Evolutionary conservation across 2,797 vertebrate species (phyloP).

Genomic region (Enoplosus armatus): DNA sequence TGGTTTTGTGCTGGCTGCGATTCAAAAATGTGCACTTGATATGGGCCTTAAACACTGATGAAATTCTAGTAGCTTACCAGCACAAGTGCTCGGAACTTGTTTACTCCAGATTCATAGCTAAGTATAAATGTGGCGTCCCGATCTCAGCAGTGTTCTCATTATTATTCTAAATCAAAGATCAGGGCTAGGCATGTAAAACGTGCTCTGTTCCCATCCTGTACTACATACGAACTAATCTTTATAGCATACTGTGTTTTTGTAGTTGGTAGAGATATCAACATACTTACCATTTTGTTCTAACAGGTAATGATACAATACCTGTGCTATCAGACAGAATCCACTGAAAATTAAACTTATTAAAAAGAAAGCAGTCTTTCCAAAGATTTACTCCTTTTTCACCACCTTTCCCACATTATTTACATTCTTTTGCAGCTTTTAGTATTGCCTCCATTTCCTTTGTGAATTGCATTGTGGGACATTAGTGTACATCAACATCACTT

Average conservation of each 20-base stretch:
- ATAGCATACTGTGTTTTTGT: not conserved
- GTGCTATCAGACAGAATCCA: not conserved
- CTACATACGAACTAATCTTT: not conserved
- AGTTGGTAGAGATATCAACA: not conserved
- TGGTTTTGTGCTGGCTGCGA: constrained; percentile 31
- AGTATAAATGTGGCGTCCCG: constrained; percentile 50
- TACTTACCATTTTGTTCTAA: not conserved
- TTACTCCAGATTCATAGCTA: constrained; percentile 55
- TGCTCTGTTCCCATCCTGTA: not conserved
- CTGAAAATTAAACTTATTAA: not conserved
- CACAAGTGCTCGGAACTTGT: constrained; percentile 45
- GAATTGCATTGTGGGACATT: not conserved
- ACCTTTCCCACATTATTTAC: not conserved
- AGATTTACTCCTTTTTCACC: not conserved
- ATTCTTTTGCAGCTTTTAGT: not conserved
- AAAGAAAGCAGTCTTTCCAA: not conserved
- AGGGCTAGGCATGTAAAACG: not conserved
- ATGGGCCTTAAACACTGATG: constrained; percentile 40
- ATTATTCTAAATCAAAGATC: constrained; percentile 21
- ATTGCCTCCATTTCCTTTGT: not conserved
- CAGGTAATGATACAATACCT: not conserved
- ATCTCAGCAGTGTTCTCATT: constrained; percentile 28
- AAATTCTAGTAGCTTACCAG: constrained; percentile 54
- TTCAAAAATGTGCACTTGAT: constrained; percentile 56
- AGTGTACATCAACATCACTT: not conserved